A percentile compares a stretch with the other conserved stretches of the same genome.
Evolutionary conservation across 2,797 vertebrate genomes (phyloP).

Genomic region (Astyanax mexicanus): DNA sequence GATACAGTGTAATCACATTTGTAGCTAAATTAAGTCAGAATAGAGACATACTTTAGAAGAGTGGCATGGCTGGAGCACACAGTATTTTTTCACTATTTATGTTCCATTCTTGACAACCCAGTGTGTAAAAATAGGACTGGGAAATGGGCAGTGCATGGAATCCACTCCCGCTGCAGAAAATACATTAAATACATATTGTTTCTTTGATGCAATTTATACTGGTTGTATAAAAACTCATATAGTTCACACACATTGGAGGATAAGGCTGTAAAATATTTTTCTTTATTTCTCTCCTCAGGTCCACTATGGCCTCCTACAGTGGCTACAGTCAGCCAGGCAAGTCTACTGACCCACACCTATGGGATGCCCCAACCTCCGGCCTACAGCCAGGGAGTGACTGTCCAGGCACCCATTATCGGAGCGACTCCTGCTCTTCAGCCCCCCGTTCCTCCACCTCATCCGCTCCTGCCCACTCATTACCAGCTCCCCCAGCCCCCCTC

Average conservation of each 20-base stretch:
- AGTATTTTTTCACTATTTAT: no score
- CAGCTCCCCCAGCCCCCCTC: slow-evolving; percentile 90
- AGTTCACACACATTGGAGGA: no score
- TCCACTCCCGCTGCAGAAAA: no score
- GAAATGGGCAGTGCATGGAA: no score
- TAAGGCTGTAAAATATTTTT: no score
- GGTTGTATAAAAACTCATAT: not conserved
- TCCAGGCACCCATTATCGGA: slow-evolving; percentile 92
- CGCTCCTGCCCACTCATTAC: slow-evolving; percentile 94
- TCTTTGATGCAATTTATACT: not conserved
- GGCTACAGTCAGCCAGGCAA: slow-evolving; percentile 87
- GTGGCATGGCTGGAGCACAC: no score
- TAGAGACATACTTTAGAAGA: no score
- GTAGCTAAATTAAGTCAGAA: no score
- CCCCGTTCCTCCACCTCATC: slow-evolving; percentile 87
- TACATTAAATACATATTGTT: no score
- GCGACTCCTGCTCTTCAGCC: slow-evolving; percentile 91
- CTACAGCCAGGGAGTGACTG: slow-evolving; percentile 91
- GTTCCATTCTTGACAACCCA: no score
- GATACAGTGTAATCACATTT: no score
- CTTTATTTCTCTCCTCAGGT: slow-evolving; percentile 77
- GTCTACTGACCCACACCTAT: slow-evolving; percentile 91
- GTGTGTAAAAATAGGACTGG: no score
- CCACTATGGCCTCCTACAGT: slow-evolving; percentile 90
- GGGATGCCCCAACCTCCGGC: slow-evolving; percentile 88